phyloP scores from a whole-genome alignment of 2,113 vertebrate species.

The Proteles cristata region DNA sequence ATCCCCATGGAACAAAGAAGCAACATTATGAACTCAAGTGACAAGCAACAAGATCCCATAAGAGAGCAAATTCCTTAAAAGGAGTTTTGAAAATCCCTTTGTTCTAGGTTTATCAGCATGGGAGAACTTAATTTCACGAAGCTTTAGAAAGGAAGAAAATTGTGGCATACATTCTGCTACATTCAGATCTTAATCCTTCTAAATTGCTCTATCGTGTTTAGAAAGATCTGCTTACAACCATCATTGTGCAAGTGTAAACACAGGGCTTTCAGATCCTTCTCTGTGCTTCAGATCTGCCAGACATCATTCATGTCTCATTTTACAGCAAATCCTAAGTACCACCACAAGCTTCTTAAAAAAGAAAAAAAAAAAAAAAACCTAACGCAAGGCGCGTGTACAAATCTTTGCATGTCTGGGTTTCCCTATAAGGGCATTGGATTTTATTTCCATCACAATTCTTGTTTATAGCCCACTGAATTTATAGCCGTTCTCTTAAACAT shows the following conservation, averaged over 20 bases:
- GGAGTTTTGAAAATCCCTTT: slow-evolving; percentile 63
- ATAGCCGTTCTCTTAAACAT: slow-evolving; percentile 55
- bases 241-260: slow-evolving; percentile 78
- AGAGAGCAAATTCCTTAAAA: slow-evolving; percentile 43
- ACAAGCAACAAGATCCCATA: background rate
- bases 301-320: slow-evolving; percentile 84
- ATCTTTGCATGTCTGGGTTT: slow-evolving; percentile 61
- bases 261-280: slow-evolving; percentile 71
- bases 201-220: slow-evolving; percentile 74
- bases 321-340: slow-evolving; percentile 71
- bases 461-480: slow-evolving; percentile 76
- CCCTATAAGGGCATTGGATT: slow-evolving; percentile 76
- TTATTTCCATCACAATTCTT: slow-evolving; percentile 69
- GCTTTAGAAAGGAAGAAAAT: slow-evolving; percentile 64
- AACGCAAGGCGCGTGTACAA: background rate
- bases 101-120: slow-evolving; percentile 64
- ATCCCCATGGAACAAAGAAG: slow-evolving; percentile 27
- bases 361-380: background rate
- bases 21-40: slow-evolving; percentile 20
- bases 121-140: slow-evolving; percentile 69
- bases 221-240: slow-evolving; percentile 81
- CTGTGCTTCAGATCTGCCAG: slow-evolving; percentile 74
- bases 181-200: slow-evolving; percentile 80
- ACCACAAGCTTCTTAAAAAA: slow-evolving; percentile 56
- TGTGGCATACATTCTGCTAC: slow-evolving; percentile 42